A percentile compares a stretch with the other conserved stretches of the same genome.
Evolutionary conservation across 2,797 vertebrate genomes (phyloP).

Genomic region (Periparus ater): DNA sequence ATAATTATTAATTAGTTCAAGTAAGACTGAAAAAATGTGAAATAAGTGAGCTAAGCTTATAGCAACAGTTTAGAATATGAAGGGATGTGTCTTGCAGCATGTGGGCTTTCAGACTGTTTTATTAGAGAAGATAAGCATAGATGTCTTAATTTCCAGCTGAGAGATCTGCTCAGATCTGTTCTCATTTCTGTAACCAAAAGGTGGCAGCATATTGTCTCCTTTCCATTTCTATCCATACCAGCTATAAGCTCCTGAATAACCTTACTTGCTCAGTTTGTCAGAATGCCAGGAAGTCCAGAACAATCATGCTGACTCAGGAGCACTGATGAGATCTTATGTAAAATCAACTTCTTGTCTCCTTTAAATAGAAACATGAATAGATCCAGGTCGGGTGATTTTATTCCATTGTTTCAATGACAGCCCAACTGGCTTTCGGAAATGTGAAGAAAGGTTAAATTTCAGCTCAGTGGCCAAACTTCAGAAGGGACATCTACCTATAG

Average conservation of each 20-base stretch:
- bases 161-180: not conserved
- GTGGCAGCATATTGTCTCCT: slow-evolving; percentile 64
- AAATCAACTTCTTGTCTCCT: slow-evolving; percentile 40
- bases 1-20: not conserved
- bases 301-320: slow-evolving; percentile 51
- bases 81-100: not conserved
- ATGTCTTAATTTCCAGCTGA: not conserved
- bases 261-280: not conserved
- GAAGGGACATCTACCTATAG: not conserved
- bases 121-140: not conserved
- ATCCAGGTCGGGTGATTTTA: not conserved
- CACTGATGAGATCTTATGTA: not conserved
- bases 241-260: slow-evolving; percentile 6
- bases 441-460: slow-evolving; percentile 24
- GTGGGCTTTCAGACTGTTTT: not conserved
- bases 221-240: not conserved
- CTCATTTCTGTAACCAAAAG: slow-evolving; percentile 53
- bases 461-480: not conserved
- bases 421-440: not conserved
- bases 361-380: slow-evolving; percentile 27
- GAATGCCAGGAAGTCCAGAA: slow-evolving; percentile 29
- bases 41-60: not conserved
- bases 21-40: not conserved
- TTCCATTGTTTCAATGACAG: not conserved
- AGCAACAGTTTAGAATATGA: not conserved